phyloP scores from a whole-genome alignment of 2,888 invertebrate genomes.

The Drosophila hamatofila region DNA sequence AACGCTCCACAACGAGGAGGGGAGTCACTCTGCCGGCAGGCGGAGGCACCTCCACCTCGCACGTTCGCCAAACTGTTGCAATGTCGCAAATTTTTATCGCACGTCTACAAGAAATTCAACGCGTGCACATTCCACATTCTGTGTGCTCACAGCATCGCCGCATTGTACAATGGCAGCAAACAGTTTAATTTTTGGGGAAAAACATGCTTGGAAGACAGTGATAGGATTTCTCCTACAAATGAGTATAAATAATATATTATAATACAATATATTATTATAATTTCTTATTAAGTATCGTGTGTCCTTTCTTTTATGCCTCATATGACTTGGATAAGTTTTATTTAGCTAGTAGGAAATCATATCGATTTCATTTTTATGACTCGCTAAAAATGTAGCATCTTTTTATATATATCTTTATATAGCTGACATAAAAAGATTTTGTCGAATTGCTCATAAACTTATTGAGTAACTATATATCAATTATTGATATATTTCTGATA shows the following conservation, averaged over 20 bases:
- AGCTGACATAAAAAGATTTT: no score
- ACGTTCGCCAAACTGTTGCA: constrained; percentile 79
- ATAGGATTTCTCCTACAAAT: no score
- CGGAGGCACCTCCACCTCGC: constrained; percentile 43
- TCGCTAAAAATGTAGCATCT: no score
- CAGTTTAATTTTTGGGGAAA: background rate
- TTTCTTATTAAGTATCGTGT: background rate
- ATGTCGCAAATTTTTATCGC: constrained; percentile 84
- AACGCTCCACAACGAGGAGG: constrained; percentile 28
- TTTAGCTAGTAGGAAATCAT: background rate
- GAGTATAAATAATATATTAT: no score
- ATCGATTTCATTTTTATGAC: no score
- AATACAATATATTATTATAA: background rate
- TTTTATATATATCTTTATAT: no score
- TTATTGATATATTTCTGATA: background rate
- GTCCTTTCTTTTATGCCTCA: background rate
- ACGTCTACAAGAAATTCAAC: constrained; percentile 83
- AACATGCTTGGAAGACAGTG: background rate
- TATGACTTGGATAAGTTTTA: background rate
- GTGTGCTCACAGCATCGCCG: constrained; percentile 64
- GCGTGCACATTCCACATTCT: constrained; percentile 82
- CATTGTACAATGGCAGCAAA: constrained; percentile 39
- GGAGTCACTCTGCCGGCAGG: constrained; percentile 8
- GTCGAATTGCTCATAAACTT: no score
- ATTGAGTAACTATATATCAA: no score